phyloP scores from a whole-genome alignment of 2,888 invertebrate genomes.

The Tetragonisca angustula region DNA sequence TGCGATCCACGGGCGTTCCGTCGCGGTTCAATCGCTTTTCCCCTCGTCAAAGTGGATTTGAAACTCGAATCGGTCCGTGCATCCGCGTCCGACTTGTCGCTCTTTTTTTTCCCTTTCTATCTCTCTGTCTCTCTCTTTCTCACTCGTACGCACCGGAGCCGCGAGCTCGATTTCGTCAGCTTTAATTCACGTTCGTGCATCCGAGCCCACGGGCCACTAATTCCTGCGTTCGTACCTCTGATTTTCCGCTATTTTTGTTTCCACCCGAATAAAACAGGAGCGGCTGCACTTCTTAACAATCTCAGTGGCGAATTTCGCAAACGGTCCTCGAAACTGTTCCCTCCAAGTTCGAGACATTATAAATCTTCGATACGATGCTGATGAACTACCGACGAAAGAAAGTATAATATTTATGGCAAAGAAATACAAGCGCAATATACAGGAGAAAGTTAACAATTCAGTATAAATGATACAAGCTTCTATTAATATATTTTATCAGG shows the following conservation, averaged over 20 bases:
- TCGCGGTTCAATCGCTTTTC: conserved; percentile 38
- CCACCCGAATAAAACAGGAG: neutral
- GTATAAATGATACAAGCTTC: too few species aligned
- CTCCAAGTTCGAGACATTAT: too few species aligned
- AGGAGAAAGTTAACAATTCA: too few species aligned
- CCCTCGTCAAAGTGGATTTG: conserved; percentile 47
- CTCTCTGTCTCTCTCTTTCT: too few species aligned
- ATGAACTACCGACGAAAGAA: too few species aligned
- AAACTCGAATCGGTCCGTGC: conserved; percentile 41
- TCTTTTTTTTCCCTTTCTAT: conserved; percentile 2
- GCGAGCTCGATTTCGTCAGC: conserved; percentile 45
- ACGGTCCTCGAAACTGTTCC: too few species aligned
- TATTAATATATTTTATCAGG: too few species aligned
- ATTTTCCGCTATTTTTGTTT: conserved; percentile 26
- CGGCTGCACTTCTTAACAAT: neutral
- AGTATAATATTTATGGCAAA: too few species aligned
- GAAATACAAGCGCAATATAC: too few species aligned
- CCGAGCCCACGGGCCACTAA: conserved; percentile 24
- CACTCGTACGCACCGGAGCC: neutral
- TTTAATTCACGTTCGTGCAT: conserved; percentile 45
- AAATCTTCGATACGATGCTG: too few species aligned
- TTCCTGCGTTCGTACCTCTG: conserved; percentile 30
- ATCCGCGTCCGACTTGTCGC: conserved; percentile 21
- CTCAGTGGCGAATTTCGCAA: neutral
- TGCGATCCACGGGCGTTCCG: conserved; percentile 11